Percentiles rank a stretch among this genome's conserved stretches.
Conservation (phyloP, 2,888 invertebrate species). For the Neoascia interrupta region DNA sequence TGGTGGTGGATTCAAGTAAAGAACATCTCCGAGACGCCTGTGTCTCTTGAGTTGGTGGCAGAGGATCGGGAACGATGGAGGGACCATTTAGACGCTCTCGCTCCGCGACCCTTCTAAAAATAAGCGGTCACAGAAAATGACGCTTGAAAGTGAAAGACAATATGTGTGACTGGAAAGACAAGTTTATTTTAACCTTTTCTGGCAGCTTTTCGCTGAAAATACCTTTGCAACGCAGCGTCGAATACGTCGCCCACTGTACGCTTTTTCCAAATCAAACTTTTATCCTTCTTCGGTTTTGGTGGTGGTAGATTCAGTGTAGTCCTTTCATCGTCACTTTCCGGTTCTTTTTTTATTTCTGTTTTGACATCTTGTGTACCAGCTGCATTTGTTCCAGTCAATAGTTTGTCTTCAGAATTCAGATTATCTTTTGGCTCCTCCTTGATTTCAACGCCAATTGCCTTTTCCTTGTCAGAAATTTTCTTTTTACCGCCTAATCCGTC, state of each 20-base stretch:
- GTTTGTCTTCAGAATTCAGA: background rate
- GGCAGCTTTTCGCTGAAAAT: conserved; percentile 86
- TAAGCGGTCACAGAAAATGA: no score
- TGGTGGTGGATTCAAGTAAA: no score
- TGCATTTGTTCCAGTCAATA: conserved; percentile 44
- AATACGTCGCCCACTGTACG: conserved; percentile 89
- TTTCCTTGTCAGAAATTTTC: conserved; percentile 48
- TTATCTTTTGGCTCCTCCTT: conserved; percentile 31
- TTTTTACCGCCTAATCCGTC: conserved; percentile 25
- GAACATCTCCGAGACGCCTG: no score
- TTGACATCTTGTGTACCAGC: conserved; percentile 56
- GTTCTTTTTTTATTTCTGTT: conserved; percentile 71
- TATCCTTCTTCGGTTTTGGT: conserved; percentile 82
- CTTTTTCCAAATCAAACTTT: conserved; percentile 90
- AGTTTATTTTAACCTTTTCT: conserved; percentile 75
- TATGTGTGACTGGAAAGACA: no score
- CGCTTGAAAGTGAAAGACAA: no score
- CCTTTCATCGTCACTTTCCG: conserved; percentile 64
- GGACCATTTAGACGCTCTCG: no score
- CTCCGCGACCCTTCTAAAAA: no score
- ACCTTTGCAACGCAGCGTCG: conserved; percentile 87
- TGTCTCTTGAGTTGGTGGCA: no score
- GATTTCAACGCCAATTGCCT: conserved; percentile 13
- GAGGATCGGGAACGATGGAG: no score
- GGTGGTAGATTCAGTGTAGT: background rate